Percentiles rank a stretch among this genome's conserved stretches.
These are phyloP conservation scores for Sialis lutaria DNA, from an alignment of 2,888 invertebrate species.

Conservation along the genomic window DNA sequence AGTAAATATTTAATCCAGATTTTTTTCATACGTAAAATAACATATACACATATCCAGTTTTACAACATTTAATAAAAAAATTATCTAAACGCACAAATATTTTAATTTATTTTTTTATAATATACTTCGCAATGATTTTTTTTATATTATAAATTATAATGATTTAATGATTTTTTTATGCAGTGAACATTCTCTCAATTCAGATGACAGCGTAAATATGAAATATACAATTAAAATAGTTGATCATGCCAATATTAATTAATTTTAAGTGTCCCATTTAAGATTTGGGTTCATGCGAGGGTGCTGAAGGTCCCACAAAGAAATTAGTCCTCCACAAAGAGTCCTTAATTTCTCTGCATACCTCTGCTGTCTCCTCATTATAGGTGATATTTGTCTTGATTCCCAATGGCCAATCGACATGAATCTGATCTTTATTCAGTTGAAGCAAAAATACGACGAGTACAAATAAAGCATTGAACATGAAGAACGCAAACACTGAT, in stretches of 20 bases:
- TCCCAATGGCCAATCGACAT: constrained; percentile 93
- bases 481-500: constrained; percentile 94
- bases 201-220: too few species aligned
- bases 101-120: too few species aligned
- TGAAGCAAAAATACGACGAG: constrained; percentile 97
- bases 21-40: too few species aligned
- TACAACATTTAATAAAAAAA: too few species aligned
- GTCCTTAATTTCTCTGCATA: constrained; percentile 22
- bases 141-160: too few species aligned
- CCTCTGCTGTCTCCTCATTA: constrained; percentile 86
- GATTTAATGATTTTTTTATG: too few species aligned
- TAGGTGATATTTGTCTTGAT: constrained; percentile 89
- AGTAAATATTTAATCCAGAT: too few species aligned
- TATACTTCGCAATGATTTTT: too few species aligned
- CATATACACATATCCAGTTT: too few species aligned
- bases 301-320: constrained; percentile 10
- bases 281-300: constrained; percentile 3
- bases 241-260: neutral
- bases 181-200: too few species aligned
- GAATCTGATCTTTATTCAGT: constrained; percentile 95
- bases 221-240: too few species aligned
- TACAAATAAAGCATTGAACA: constrained; percentile 99
- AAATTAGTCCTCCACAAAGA: constrained; percentile 10
- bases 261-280: neutral
- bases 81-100: too few species aligned